Base-by-base conservation (phyloP, 2,888 invertebrate species). In the Lepeophtheirus nordmannii region DNA sequence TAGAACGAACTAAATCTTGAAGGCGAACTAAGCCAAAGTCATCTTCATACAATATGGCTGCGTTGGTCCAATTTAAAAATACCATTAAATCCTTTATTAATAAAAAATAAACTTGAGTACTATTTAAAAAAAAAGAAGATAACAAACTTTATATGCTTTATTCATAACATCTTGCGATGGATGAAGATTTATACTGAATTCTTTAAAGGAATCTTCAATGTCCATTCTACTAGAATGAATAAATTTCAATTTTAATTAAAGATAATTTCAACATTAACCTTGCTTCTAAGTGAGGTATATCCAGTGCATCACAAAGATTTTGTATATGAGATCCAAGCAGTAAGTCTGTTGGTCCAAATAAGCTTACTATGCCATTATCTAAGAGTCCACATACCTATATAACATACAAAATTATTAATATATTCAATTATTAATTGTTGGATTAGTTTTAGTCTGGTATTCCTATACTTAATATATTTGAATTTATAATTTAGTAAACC, bases 271-370 rank as follows among this genome's bases (percentile, higher is more conserved):
- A 57, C 11, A 23, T 22, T n/a, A 57, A 62, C 57, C 85, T 77
- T 1, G 85, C 85, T 72, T 90, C 87, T 62, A 94, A 79, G 73
- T 93, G 90, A 0, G 93, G 93, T n/a, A 90, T 84, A 74, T 90
- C 88, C 65, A 92, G 78, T 0, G 90, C 85, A 70, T 87, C 86
- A 74, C 91, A 89, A 74, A 93, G 86, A 59, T 89, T 89, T 74
- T 88, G 87, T 61, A 93, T 83, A 71, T 92, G 89, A 0, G 85
- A 81, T 0, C 89, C 86, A 12, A 91, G 78, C 56, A 86, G 78
- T 1, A 87, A 85, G 71, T 91, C 89, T 14, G 87, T 85, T 10
- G 89, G 89, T 10, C 92, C 92, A 75, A 91, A 89, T 71, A 91
- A 81, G 8, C 87, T 89, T 69, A 89, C 86, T 0, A 90, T 86